Conservation (phyloP, 2,888 invertebrate species). For the Pyrrhosoma nymphula region DNA sequence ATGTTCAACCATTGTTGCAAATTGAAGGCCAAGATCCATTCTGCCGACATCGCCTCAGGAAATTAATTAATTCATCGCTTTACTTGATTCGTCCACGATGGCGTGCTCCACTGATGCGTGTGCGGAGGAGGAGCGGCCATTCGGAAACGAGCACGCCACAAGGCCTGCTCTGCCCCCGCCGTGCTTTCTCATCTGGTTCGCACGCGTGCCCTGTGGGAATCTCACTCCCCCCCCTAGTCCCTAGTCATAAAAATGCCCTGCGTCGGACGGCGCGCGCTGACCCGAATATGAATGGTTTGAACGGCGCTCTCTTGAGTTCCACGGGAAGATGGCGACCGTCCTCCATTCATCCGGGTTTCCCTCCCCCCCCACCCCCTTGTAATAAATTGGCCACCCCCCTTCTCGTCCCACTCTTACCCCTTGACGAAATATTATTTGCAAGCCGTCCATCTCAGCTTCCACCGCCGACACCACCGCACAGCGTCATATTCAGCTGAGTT, state of each 20-base stretch:
- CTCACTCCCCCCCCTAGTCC: not conserved
- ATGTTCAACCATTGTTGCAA: too few relatives aligned
- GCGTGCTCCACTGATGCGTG: too few relatives aligned
- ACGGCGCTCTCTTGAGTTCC: too few relatives aligned
- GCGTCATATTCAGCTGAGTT: not conserved
- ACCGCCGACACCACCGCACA: not conserved
- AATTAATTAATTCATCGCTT: too few relatives aligned
- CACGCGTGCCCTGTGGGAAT: not conserved
- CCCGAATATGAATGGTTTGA: constrained; percentile 11
- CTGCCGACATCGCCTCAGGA: too few relatives aligned
- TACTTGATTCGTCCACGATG: too few relatives aligned
- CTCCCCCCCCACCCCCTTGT: not conserved
- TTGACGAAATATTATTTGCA: not conserved
- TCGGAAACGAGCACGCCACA: too few relatives aligned
- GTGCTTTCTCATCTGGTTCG: not conserved
- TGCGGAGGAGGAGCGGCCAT: too few relatives aligned
- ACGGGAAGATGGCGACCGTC: not conserved
- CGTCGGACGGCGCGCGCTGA: not conserved
- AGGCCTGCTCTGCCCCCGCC: too few relatives aligned
- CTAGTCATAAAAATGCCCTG: too few relatives aligned
- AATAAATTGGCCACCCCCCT: not conserved
- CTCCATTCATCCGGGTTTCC: not conserved
- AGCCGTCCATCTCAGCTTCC: not conserved
- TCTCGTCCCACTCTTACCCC: not conserved
- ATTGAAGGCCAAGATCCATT: too few relatives aligned